Percentiles rank a stretch among this genome's conserved stretches.
These are phyloP conservation scores for Drosophila orosa DNA, from an alignment of 1,140 invertebrate genomes.

Conservation along the genomic window DNA sequence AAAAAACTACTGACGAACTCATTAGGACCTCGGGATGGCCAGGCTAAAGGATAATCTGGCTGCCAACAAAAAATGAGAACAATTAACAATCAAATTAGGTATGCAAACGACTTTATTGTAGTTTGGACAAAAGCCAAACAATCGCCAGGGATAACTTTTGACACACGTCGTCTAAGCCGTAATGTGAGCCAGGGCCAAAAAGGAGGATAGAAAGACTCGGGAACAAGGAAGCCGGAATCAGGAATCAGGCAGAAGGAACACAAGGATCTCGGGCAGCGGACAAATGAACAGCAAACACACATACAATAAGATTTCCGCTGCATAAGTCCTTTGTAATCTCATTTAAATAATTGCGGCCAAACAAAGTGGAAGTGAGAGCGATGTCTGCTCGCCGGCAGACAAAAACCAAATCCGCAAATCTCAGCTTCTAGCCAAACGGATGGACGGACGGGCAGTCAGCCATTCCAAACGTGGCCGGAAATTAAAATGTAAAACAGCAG, in stretches of 20 bases:
- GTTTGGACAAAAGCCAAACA: conserved; percentile 51
- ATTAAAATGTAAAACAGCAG: conserved; percentile 81
- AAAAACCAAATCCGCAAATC: conserved; percentile 57
- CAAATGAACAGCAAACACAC: conserved; percentile 51
- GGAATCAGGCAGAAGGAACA: conserved; percentile 18
- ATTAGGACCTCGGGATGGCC: conserved; percentile 19
- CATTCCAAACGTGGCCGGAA: conserved; percentile 57
- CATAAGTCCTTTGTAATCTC: conserved; percentile 76
- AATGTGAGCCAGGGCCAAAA: conserved; percentile 43
- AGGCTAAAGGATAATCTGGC: conserved; percentile 23
- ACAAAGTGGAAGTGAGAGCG: conserved; percentile 35
- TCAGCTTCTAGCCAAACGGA: conserved; percentile 36
- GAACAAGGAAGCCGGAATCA: conserved; percentile 19
- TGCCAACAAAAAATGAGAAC: conserved; percentile 20
- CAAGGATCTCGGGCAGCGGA: conserved; percentile 8
- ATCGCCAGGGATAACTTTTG: conserved; percentile 57
- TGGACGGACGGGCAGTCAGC: neutral
- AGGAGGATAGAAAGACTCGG: conserved; percentile 5
- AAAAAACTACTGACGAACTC: conserved; percentile 25
- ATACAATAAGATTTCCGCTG: conserved; percentile 73
- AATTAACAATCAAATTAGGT: conserved; percentile 58
- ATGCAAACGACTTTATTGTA: conserved; percentile 43
- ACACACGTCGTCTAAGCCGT: conserved; percentile 52
- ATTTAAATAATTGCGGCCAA: conserved; percentile 79
- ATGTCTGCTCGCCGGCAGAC: conserved; percentile 24